These are phyloP conservation scores for Eulemur mongoz DNA, from an alignment of 2,797 vertebrate species.

Conservation along the genomic window DNA sequence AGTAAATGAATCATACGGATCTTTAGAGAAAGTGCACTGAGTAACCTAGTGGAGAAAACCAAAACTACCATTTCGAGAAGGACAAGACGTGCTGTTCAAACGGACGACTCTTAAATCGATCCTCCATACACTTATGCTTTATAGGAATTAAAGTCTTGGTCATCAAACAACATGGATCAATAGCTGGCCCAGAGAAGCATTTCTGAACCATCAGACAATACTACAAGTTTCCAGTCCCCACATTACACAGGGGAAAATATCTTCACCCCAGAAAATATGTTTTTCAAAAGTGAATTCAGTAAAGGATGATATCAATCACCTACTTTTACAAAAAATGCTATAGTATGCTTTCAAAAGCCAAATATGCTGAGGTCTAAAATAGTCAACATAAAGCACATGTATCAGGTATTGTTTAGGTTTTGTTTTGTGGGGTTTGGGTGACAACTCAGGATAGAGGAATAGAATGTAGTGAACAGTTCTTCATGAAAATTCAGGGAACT, in stretches of 20 bases:
- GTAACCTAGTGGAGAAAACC: conserved; percentile 52
- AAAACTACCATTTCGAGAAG: conserved; percentile 50
- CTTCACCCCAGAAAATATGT: conserved; percentile 10
- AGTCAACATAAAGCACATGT: neutral
- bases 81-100: neutral
- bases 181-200: conserved; percentile 48
- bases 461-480: neutral
- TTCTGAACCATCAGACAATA: conserved; percentile 46
- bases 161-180: conserved; percentile 68
- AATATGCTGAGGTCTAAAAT: neutral
- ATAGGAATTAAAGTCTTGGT: conserved; percentile 60
- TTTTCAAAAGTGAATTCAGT: conserved; percentile 49
- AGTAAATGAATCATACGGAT: neutral
- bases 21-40: neutral
- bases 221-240: conserved; percentile 1
- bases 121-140: conserved; percentile 46
- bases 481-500: neutral
- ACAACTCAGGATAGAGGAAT: neutral
- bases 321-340: neutral
- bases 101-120: conserved; percentile 24
- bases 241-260: neutral
- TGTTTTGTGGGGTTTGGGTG: neutral
- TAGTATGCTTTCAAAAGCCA: conserved; percentile 10
- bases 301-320: neutral
- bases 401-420: neutral